phyloP scores from a whole-genome alignment of 2,113 vertebrate genomes.

The Myotis lucifugus region DNA sequence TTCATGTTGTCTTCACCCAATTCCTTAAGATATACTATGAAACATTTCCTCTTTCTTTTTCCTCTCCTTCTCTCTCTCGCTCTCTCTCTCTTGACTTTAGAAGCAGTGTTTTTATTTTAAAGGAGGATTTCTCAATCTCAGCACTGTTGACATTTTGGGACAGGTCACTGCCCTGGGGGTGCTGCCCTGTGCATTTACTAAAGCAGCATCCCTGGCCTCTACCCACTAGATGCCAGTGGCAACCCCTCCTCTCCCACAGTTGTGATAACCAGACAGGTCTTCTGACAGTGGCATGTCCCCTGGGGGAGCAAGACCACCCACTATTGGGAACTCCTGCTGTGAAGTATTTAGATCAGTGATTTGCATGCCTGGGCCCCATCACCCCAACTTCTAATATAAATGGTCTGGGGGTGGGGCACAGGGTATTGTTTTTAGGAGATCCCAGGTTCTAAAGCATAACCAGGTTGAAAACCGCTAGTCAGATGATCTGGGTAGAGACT shows the following conservation, averaged over 20 bases:
- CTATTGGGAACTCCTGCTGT: neutral
- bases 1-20: neutral
- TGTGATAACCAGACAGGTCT: neutral
- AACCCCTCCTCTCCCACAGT: neutral
- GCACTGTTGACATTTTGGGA: neutral
- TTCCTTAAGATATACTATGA: neutral
- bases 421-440: slow-evolving; percentile 42
- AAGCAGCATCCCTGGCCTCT: neutral
- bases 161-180: neutral
- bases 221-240: neutral
- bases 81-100: neutral
- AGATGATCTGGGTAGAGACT: neutral
- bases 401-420: neutral
- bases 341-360: slow-evolving; percentile 17
- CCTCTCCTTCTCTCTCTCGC: neutral
- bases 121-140: neutral
- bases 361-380: neutral
- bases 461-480: neutral
- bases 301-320: neutral
- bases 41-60: neutral
- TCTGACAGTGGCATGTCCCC: neutral
- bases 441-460: neutral
- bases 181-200: neutral
- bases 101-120: slow-evolving; percentile 45
- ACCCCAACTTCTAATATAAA: neutral